phyloP scores from a whole-genome alignment of 2,888 invertebrate species.

The Caenorhabditis uteleia region DNA sequence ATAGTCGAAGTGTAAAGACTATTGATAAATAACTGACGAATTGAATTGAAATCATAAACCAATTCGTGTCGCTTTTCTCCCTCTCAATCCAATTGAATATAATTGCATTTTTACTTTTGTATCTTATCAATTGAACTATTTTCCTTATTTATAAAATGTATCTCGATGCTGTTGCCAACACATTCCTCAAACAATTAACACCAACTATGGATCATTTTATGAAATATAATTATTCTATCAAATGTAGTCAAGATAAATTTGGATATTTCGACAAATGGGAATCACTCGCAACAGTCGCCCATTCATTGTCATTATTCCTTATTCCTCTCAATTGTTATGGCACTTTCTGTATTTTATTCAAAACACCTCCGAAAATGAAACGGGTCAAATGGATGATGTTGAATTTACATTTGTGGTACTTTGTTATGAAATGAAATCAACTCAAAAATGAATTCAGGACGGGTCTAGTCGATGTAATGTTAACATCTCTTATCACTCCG shows the following conservation, averaged over 20 bases:
- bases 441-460: not conserved
- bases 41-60: too few relatives aligned
- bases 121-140: too few relatives aligned
- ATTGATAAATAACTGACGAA: too few relatives aligned
- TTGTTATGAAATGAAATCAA: not conserved
- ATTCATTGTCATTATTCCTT: slow-evolving; percentile 7
- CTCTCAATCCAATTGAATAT: too few relatives aligned
- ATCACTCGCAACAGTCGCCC: slow-evolving; percentile 10
- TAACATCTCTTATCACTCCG: slow-evolving; percentile 3
- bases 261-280: slow-evolving; percentile 22
- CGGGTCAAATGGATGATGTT: slow-evolving; percentile 9
- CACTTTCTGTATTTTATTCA: slow-evolving; percentile 12
- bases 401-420: slow-evolving; percentile 15
- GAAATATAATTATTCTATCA: too few relatives aligned
- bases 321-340: slow-evolving; percentile 6
- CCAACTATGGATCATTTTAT: too few relatives aligned
- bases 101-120: too few relatives aligned
- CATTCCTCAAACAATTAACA: too few relatives aligned
- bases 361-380: slow-evolving; percentile 9
- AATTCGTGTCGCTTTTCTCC: too few relatives aligned
- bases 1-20: too few relatives aligned
- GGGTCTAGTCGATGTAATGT: slow-evolving; percentile 4
- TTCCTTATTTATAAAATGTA: too few relatives aligned
- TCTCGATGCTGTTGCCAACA: too few relatives aligned
- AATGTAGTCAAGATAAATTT: slow-evolving; percentile 7